Conservation (phyloP, 1,140 invertebrate genomes). For the Teleopsis dalmanni region DNA sequence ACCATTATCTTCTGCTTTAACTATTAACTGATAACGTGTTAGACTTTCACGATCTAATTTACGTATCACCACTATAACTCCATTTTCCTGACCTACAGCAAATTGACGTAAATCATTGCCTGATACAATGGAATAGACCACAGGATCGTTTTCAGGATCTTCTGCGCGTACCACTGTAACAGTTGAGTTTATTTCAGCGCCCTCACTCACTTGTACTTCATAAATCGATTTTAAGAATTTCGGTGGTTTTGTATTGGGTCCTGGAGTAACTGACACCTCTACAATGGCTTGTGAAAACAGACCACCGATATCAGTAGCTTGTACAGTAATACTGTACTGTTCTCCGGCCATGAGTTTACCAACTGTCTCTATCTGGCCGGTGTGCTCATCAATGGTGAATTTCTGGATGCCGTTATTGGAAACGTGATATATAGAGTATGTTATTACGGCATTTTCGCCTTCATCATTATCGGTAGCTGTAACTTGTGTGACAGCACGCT, state of each 20-base stretch:
- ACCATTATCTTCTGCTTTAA: constrained; percentile 78
- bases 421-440: constrained; percentile 79
- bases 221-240: constrained; percentile 71
- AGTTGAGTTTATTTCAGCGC: constrained; percentile 75
- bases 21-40: constrained; percentile 73
- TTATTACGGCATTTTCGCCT: constrained; percentile 71
- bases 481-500: constrained; percentile 68
- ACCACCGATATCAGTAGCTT: constrained; percentile 65
- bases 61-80: constrained; percentile 73
- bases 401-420: constrained; percentile 81
- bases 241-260: constrained; percentile 77
- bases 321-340: constrained; percentile 79
- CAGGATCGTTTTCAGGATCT: constrained; percentile 82
- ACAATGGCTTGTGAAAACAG: constrained; percentile 73
- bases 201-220: constrained; percentile 80
- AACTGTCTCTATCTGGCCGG: constrained; percentile 66
- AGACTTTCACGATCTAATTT: constrained; percentile 79
- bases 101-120: constrained; percentile 83
- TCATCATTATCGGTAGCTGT: constrained; percentile 78
- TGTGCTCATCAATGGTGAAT: constrained; percentile 74
- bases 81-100: constrained; percentile 70
- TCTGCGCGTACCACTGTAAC: constrained; percentile 69
- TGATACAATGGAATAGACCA: constrained; percentile 74
- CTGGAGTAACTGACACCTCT: constrained; percentile 70
- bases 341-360: constrained; percentile 76